Base-by-base conservation (phyloP, 2,797 vertebrate genomes). In the Chromis chromis region DNA sequence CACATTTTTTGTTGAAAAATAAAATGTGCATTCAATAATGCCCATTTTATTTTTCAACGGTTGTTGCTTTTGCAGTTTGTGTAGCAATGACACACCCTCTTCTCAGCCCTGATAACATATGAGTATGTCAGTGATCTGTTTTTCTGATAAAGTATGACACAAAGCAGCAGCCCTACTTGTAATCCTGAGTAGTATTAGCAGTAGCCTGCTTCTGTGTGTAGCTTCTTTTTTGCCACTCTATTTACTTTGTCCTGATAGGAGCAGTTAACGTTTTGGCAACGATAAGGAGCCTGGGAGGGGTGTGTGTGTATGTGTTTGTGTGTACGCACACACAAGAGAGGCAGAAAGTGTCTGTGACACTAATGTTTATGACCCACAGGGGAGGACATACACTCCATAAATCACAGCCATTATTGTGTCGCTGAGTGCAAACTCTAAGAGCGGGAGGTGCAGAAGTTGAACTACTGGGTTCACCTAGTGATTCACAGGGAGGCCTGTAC, bases 321-420 rank as follows among this genome's bases (percentile, higher is more conserved):
- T 39, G 1, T 0, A 54, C 5, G 10, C 11, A 25, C 24, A 16
- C 17, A 46, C 4, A 16, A 22, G 19, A 36, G 48, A 63, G 49
- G 31, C 50, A 74, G 66, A 70, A 54, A 57, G 31, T 6, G 3
- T 67, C 44, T 62, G 73, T 66, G 65, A 64, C 63, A 66, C 6
- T 10, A 27, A 27, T 79, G 77, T 81, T 87, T 69, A 44, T 83
- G 78, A 82, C 76, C 77, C 68, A 73, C 65, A 42, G 27, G 46
- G 53, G 57, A 87, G 76, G 60, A 53, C 12, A 49, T 19, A 65
- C 16, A 48, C 67, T 65, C 65, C 28, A 19, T 85, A 83, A 88
- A 82, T 89, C 83, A 76, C 61, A 76, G 67, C 48, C 8, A 9
- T 78, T 85, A 76, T 73, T 81, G 64, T 76, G 69, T 76, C 52